phyloP scores from a whole-genome alignment of 2,888 invertebrate genomes.

The Tipula confusa region DNA sequence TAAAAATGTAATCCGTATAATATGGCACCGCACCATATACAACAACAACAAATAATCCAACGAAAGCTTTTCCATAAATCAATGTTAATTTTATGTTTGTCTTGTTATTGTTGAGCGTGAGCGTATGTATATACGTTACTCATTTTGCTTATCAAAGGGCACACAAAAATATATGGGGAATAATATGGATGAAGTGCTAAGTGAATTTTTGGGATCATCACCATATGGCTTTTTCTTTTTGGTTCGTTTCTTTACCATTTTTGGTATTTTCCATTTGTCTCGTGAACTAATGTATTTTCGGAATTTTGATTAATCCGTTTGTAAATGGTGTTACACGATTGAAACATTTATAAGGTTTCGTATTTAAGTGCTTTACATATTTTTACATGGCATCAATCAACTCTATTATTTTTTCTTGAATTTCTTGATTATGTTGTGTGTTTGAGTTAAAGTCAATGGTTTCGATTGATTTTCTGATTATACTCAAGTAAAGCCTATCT shows the following conservation, averaged over 20 bases:
- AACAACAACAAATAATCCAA: not conserved
- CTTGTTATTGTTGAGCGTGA: not conserved
- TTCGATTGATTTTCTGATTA: no score
- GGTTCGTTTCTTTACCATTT: not conserved
- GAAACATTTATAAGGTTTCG: not conserved
- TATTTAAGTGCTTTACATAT: not conserved
- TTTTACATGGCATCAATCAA: no score
- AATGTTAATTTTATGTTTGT: not conserved
- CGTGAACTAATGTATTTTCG: not conserved
- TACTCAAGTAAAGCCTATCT: no score
- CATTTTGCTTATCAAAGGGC: not conserved
- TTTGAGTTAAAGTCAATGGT: no score
- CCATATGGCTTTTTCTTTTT: not conserved
- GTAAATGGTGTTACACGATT: not conserved
- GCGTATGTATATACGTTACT: not conserved
- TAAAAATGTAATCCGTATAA: not conserved
- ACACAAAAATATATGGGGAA: not conserved
- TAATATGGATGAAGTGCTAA: conserved; percentile 12
- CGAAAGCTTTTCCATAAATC: conserved; percentile 25
- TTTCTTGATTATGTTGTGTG: no score
- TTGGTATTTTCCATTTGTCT: not conserved
- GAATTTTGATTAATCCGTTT: not conserved
- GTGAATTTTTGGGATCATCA: not conserved
- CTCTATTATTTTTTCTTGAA: no score
- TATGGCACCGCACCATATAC: no score